Conservation (phyloP, 2,888 invertebrate species). For the Erebia epiphron region DNA sequence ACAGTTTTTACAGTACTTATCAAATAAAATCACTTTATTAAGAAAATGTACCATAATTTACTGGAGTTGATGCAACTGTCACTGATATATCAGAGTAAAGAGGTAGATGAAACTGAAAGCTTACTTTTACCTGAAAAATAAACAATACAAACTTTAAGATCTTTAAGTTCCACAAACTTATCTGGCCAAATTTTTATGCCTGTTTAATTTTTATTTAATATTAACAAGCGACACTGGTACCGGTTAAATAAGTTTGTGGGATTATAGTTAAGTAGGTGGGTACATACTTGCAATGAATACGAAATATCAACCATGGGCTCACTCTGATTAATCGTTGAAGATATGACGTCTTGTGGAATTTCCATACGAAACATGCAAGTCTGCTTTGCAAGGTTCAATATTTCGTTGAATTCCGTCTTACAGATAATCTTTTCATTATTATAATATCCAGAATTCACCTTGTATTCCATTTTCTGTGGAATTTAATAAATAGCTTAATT, state of each 20-base stretch:
- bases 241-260: too few relatives aligned
- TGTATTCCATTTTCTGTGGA: conserved; percentile 64
- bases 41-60: conserved; percentile 33
- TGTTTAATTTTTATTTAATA: too few relatives aligned
- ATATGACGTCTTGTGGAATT: conserved; percentile 59
- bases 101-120: conserved; percentile 42
- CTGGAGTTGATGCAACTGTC: conserved; percentile 41
- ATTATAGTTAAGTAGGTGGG: background rate
- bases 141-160: background rate
- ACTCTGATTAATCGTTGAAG: conserved; percentile 59
- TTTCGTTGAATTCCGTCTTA: conserved; percentile 51
- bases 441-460: conserved; percentile 58
- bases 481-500: conserved; percentile 36
- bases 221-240: too few relatives aligned
- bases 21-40: background rate
- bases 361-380: conserved; percentile 58
- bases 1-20: background rate
- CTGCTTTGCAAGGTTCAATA: conserved; percentile 54
- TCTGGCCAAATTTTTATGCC: too few relatives aligned
- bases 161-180: background rate
- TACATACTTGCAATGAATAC: conserved; percentile 62
- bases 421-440: conserved; percentile 58
- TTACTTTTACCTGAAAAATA: conserved; percentile 44
- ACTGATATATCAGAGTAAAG: conserved; percentile 44
- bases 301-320: conserved; percentile 65